Conservation (phyloP, 2,888 invertebrate species). For the Lordiphosa fenestrarum region DNA sequence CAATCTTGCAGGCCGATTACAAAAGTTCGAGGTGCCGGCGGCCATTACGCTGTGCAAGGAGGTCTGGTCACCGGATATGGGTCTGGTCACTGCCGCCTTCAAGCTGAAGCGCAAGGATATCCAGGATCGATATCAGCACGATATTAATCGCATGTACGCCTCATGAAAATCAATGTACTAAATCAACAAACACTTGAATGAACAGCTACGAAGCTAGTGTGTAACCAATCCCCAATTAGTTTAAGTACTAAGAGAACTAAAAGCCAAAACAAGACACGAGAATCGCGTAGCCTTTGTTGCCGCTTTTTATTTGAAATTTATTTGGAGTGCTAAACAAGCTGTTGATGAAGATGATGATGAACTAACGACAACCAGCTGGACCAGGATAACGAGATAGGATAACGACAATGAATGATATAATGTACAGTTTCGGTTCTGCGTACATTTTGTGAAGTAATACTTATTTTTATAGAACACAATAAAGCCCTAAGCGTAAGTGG, state of each 20-base stretch:
- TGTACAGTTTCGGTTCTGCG: constrained; percentile 67
- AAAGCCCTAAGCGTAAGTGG: constrained; percentile 58
- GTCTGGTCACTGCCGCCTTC: constrained; percentile 98
- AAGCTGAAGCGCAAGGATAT: constrained; percentile 98
- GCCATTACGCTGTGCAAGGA: constrained; percentile 93
- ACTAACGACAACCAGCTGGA: constrained; percentile 21
- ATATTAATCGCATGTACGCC: constrained; percentile 96
- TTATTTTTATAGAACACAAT: constrained; percentile 55
- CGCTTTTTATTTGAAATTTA: constrained; percentile 10
- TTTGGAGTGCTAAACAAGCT: constrained; percentile 30
- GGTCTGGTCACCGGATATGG: constrained; percentile 98
- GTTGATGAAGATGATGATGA: constrained; percentile 5
- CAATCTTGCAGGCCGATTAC: constrained; percentile 88
- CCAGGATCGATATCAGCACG: constrained; percentile 94
- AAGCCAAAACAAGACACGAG: constrained; percentile 31
- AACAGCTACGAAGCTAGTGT: constrained; percentile 35
- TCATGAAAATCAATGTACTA: constrained; percentile 85
- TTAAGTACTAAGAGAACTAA: constrained; percentile 53
- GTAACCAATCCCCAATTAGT: constrained; percentile 56
- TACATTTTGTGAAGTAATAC: constrained; percentile 40
- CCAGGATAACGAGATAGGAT: constrained; percentile 45
- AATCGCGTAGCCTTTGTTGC: constrained; percentile 16
- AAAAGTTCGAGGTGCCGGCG: constrained; percentile 95
- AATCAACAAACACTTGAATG: constrained; percentile 31
- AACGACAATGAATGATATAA: constrained; percentile 25